Base-by-base conservation (phyloP, 2,113 vertebrate genomes). In the Laterallus jamaicensis region DNA sequence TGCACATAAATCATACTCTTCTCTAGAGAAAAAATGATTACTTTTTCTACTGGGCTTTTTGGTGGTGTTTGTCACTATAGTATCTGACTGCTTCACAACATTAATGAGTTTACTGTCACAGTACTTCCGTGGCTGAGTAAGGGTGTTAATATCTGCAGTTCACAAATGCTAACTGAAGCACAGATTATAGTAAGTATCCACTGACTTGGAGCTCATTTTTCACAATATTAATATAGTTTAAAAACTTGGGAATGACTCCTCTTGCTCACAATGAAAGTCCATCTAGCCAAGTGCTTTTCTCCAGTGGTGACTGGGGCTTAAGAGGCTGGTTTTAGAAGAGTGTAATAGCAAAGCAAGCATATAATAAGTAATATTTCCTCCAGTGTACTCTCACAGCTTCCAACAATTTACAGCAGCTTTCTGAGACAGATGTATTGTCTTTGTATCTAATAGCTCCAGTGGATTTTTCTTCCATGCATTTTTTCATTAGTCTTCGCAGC, bases 401-500 rank as follows among this genome's bases (percentile, higher is more conserved):
- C 59, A 86, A 59, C 55, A 77, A 55, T 83, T 94, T 95, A 62
- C 47, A 88, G 21, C 40, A 83, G 80, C 60, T 78, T 93, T 90
- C 54, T 2, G 7, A 47, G 26, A n/a, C 70, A 93, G 63, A 90
- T 90, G 35, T 63, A 78, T 86, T 93, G 59, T 90, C 64, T 92
- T 86, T 88, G 73, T 64, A 49, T 86, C 86, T 92, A 93, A 47
- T 68, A 93, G 47, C 42, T 88, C 60, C 42, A 75, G 69, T 75
- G 52, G 24, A 58, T 81, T 88, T 93, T 90, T 90, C 25, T 91
- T 84, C 60, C 17, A 12, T 75, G n/a, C 32, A 5, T 81, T 95
- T 91, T 10, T 10, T 71, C 90, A 7, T 35, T 86, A n/a, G 31
- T 77, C 68, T 94, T 93, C 81, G 76, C 93, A 97, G 60, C 69